These are phyloP conservation scores for Cotesia glomerata DNA, from an alignment of 1,140 invertebrate species.

Conservation along the genomic window DNA sequence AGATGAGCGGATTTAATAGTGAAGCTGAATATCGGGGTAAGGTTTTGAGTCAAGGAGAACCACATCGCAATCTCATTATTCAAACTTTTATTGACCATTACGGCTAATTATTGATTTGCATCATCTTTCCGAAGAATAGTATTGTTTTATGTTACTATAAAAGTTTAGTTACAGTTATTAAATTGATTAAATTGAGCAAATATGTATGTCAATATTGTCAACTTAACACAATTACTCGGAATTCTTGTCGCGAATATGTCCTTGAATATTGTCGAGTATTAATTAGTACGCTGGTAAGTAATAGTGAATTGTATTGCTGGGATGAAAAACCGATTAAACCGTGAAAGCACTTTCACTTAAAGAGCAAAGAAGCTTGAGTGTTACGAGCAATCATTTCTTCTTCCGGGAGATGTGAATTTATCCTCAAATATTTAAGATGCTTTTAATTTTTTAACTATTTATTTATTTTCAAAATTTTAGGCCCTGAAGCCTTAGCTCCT, in stretches of 20 bases:
- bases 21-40: conserved; percentile 32
- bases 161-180: neutral
- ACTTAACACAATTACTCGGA: too few species aligned
- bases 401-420: conserved; percentile 43
- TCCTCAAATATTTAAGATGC: neutral
- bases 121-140: neutral
- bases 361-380: conserved; percentile 21
- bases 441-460: neutral
- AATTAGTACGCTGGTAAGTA: too few species aligned
- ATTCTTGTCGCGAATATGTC: too few species aligned
- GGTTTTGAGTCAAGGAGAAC: conserved; percentile 56
- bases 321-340: neutral
- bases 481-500: too few species aligned
- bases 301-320: too few species aligned
- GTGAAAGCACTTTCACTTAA: conserved; percentile 49
- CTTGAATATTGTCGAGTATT: too few species aligned
- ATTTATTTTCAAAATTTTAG: too few species aligned
- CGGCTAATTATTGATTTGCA: neutral
- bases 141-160: neutral
- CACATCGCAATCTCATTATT: conserved; percentile 46
- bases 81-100: conserved; percentile 20
- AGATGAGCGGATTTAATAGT: conserved; percentile 29
- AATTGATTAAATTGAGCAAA: too few species aligned
- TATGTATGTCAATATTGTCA: too few species aligned
- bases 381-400: conserved; percentile 25